A percentile compares a stretch with the other conserved stretches of the same genome.
Conservation (phyloP, 2,113 vertebrate species). For the Gambusia affinis region DNA sequence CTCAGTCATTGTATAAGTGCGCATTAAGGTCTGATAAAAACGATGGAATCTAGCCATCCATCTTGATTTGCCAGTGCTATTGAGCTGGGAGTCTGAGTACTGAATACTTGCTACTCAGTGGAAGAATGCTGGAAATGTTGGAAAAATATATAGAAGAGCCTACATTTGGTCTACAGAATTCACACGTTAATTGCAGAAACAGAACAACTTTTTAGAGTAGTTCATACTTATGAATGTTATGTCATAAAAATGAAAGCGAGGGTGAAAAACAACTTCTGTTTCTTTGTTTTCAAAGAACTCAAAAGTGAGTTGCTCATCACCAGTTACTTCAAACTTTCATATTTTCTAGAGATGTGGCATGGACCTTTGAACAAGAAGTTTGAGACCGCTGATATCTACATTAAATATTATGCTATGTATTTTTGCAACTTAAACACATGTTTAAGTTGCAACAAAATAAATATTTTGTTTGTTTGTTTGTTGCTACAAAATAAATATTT, state of each 20-base stretch:
- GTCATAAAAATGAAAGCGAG: background rate
- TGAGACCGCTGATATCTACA: too few relatives aligned
- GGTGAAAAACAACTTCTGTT: background rate
- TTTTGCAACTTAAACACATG: too few relatives aligned
- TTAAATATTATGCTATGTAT: too few relatives aligned
- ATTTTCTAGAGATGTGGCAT: too few relatives aligned
- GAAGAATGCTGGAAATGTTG: constrained; percentile 69
- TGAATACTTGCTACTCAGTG: constrained; percentile 75
- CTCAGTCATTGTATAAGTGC: constrained; percentile 69
- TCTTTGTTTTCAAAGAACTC: background rate
- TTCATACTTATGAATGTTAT: background rate
- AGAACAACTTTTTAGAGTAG: background rate
- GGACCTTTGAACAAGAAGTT: too few relatives aligned
- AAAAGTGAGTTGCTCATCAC: too few relatives aligned
- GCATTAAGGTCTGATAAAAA: constrained; percentile 73
- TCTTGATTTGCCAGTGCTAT: constrained; percentile 69
- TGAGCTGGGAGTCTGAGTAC: constrained; percentile 34
- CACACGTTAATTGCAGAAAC: background rate
- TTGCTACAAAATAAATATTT: background rate
- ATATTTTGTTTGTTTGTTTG: too few relatives aligned
- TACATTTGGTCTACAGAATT: background rate
- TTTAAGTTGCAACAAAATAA: too few relatives aligned
- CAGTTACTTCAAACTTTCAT: too few relatives aligned
- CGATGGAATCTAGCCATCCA: constrained; percentile 60
- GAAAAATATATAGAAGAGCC: constrained; percentile 4